These are phyloP conservation scores for Trematocara variabile DNA, from an alignment of 2,113 vertebrate species.

Conservation along the genomic window DNA sequence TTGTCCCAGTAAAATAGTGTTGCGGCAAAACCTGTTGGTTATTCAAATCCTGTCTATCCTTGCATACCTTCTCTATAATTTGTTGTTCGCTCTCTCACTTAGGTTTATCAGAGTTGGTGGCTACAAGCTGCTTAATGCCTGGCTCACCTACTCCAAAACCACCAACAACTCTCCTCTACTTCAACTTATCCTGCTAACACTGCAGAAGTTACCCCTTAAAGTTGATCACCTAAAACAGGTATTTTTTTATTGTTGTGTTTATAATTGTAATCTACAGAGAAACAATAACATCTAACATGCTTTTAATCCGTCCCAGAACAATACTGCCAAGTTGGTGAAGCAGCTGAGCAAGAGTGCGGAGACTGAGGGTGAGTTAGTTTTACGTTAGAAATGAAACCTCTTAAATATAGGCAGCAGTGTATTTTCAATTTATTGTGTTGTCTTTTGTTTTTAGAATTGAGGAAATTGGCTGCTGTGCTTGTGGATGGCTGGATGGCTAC, in stretches of 20 bases:
- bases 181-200: conserved; percentile 87
- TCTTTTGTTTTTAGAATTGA: conserved; percentile 74
- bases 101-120: conserved; percentile 92
- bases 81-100: not conserved
- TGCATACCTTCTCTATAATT: not conserved
- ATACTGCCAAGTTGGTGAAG: conserved; percentile 94
- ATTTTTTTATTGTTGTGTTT: not conserved
- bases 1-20: not conserved
- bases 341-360: conserved; percentile 91
- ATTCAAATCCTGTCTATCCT: not conserved
- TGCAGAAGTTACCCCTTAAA: conserved; percentile 91
- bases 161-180: conserved; percentile 86
- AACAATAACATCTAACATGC: not conserved
- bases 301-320: conserved; percentile 76
- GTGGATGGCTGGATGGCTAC: conserved; percentile 96
- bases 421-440: not conserved
- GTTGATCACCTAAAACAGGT: conserved; percentile 96
- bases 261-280: not conserved
- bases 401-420: rapidly evolving
- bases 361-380: conserved; percentile 79
- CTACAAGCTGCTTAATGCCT: conserved; percentile 89
- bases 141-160: conserved; percentile 89
- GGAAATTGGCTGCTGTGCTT: conserved; percentile 84
- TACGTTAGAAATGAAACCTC: not conserved
- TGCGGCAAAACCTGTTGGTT: not conserved